Base-by-base conservation (phyloP, 2,113 vertebrate genomes). In the Calonectris borealis region DNA sequence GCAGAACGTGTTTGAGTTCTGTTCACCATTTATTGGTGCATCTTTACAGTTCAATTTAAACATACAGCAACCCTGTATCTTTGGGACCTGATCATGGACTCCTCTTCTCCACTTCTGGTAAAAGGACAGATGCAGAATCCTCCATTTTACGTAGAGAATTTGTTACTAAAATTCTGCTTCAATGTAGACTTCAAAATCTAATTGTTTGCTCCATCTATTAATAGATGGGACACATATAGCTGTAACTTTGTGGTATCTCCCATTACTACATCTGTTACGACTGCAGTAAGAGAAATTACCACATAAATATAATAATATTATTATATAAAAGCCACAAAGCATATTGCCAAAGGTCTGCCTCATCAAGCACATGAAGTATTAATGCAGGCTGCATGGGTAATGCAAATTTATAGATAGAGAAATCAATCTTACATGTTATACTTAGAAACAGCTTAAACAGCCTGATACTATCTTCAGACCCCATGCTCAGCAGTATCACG, bases 391-490 rank as follows among this genome's bases (percentile, higher is more conserved):
- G 88, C 62, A 71, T 12, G 21, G 77, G 83, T 93, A 95, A 93
- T 82, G 81, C 61, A 94, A 71, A 87, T 84, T 96, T 96, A 96
- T 78, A 90, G 88, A 95, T 11, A 88, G 55, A 92, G 88, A 93
- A 94, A 93, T 86, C 38, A 97, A 82, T 93, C 94, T 91, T 93
- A 46, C 52, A 57, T 40, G 86, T 89, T 96, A 97, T 93, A 96
- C 94, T 96, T 97, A 96, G 94, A 95, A 97, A 96, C 95, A 91
- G 88, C 64, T 83, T 95, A 62, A 95, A 96, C 83, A 92, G 94
- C 69, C 42, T 86, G 77, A 71, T 84, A 51, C 91, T 93, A 82
- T 94, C 94, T 96, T 93, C 94, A 95, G 91, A 93, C 31, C 66
- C 57, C n/a, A 64, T 94, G 77, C 95, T 95, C 91, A 96, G 94